phyloP scores from a whole-genome alignment of 1,140 invertebrate species.

The Globodera rostochiensis region DNA sequence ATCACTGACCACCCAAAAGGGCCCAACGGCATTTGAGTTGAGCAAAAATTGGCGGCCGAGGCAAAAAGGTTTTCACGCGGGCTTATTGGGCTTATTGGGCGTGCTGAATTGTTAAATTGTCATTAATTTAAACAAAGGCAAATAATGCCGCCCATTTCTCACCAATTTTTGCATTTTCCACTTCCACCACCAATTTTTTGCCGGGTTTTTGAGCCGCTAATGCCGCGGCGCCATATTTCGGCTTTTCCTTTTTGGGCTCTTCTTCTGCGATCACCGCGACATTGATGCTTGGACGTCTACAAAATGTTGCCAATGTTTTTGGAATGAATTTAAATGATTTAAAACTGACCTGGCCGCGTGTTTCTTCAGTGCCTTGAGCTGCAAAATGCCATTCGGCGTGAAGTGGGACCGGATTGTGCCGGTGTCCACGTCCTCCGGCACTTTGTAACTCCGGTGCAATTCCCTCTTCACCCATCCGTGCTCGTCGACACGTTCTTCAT shows the following conservation, averaged over 20 bases:
- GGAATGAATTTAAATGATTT: background rate
- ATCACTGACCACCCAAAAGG: background rate
- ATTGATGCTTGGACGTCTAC: background rate
- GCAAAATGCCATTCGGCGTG: constrained; percentile 14
- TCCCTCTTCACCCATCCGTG: constrained; percentile 61
- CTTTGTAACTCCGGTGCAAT: constrained; percentile 59
- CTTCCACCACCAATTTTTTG: background rate
- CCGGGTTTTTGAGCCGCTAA: background rate
- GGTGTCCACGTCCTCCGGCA: constrained; percentile 18
- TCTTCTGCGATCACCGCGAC: background rate
- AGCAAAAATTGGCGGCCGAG: background rate
- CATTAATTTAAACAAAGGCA: background rate
- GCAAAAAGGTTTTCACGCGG: background rate
- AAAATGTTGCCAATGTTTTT: too few relatives aligned
- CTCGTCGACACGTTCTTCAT: constrained; percentile 56
- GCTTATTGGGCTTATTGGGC: background rate
- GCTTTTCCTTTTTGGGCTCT: background rate
- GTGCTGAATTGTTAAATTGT: background rate
- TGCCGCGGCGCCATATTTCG: background rate
- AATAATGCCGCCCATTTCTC: background rate
- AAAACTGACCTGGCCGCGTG: background rate
- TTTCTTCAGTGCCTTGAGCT: constrained; percentile 18
- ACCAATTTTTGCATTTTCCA: background rate
- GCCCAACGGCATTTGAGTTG: background rate
- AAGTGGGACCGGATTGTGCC: constrained; percentile 20